phyloP scores from a whole-genome alignment of 2,113 vertebrate species.

The Lagenorhynchus albirostris region DNA sequence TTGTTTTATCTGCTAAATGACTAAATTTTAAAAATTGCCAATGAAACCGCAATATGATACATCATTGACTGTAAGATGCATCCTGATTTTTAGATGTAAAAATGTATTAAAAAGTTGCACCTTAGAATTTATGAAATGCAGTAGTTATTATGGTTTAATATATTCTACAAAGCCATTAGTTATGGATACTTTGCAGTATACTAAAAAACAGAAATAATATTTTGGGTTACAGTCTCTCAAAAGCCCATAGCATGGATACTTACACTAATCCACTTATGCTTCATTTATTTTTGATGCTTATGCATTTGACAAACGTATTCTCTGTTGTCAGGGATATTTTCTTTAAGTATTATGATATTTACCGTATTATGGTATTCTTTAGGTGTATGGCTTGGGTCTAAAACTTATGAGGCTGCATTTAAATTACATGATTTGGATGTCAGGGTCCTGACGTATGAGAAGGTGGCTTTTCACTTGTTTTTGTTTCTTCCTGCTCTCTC shows the following conservation, averaged over 20 bases:
- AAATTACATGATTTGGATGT: slow-evolving; percentile 52
- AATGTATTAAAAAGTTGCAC: not conserved
- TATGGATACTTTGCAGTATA: slow-evolving; percentile 47
- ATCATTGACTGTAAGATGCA: not conserved
- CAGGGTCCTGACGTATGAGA: slow-evolving; percentile 13
- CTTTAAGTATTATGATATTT: slow-evolving; percentile 39
- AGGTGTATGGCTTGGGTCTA: slow-evolving; percentile 24
- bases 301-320: slow-evolving; percentile 43
- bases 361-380: not conserved
- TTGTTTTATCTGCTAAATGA: not conserved
- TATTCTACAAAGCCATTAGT: slow-evolving; percentile 33
- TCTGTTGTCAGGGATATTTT: slow-evolving; percentile 45
- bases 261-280: slow-evolving; percentile 3
- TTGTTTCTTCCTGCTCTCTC: not conserved
- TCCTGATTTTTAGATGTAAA: slow-evolving; percentile 29
- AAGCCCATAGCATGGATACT: not conserved
- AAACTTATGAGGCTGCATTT: slow-evolving; percentile 48
- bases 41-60: not conserved
- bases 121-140: slow-evolving; percentile 8
- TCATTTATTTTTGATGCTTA: slow-evolving; percentile 49
- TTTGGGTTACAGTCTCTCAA: slow-evolving; percentile 17
- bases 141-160: slow-evolving; percentile 8
- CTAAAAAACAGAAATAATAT: slow-evolving; percentile 45
- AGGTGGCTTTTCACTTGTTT: not conserved
- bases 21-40: not conserved